These are phyloP conservation scores for Yasuhikotakia modesta DNA, from an alignment of 2,797 vertebrate genomes.

Conservation along the genomic window DNA sequence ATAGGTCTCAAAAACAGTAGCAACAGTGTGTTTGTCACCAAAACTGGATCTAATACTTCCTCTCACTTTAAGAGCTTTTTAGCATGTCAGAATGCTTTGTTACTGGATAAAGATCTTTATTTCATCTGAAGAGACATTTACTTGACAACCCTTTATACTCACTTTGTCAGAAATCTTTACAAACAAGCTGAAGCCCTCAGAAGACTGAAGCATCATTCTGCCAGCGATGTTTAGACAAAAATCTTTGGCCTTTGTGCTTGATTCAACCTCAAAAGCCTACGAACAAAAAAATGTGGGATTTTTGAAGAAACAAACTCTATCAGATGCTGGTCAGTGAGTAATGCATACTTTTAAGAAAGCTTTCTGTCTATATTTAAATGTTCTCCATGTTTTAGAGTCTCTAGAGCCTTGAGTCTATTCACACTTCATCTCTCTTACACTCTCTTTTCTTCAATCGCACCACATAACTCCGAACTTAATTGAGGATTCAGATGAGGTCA, in stretches of 20 bases:
- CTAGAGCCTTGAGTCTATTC: constrained; percentile 14
- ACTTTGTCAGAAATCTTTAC: constrained; percentile 99
- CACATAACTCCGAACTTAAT: constrained; percentile 18
- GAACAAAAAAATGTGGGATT: constrained; percentile 28
- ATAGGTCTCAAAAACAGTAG: neutral
- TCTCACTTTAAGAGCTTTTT: neutral
- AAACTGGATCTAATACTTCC: neutral
- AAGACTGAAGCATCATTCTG: constrained; percentile 88
- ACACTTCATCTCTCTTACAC: neutral
- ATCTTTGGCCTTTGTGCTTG: constrained; percentile 96
- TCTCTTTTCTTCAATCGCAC: neutral
- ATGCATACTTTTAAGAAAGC: neutral
- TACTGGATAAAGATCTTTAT: neutral
- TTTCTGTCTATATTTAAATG: neutral
- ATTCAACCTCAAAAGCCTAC: constrained; percentile 97
- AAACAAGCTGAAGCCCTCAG: constrained; percentile 96
- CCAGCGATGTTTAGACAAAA: constrained; percentile 94
- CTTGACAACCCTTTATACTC: constrained; percentile 25
- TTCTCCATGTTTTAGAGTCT: neutral
- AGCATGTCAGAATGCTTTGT: neutral
- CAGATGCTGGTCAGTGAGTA: neutral
- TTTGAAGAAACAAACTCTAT: neutral
- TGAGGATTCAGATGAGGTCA: constrained; percentile 29
- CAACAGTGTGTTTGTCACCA: neutral
- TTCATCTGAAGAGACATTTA: neutral